These are phyloP conservation scores for Trigoniulus corallinus DNA, from an alignment of 1,140 invertebrate species.

Conservation along the genomic window DNA sequence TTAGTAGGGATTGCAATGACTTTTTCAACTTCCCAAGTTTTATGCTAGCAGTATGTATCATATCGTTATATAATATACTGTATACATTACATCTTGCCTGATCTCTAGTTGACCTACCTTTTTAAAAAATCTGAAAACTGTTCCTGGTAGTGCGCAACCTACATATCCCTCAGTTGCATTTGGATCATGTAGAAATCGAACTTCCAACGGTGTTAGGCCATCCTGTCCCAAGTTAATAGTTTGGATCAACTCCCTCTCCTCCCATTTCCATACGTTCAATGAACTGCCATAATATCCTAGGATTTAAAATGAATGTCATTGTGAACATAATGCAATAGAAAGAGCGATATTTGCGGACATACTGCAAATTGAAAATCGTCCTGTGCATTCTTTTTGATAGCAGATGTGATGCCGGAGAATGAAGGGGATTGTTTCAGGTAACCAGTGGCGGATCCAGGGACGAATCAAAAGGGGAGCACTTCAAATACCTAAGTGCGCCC, in stretches of 20 bases:
- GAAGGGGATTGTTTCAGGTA: no score
- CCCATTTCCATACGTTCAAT: conserved; percentile 85
- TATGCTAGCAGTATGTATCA: conserved; percentile 32
- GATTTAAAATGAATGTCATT: conserved; percentile 12
- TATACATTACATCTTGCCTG: no score
- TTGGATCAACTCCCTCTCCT: conserved; percentile 54
- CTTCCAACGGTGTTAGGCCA: conserved; percentile 76
- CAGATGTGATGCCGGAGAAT: no score
- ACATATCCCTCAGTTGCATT: conserved; percentile 60
- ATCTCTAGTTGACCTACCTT: no score
- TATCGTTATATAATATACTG: no score
- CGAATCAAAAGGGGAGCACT: no score
- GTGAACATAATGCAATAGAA: no score
- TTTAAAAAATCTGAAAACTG: conserved; percentile 41
- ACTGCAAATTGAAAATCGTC: no score
- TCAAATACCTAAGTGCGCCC: no score
- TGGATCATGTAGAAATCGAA: conserved; percentile 86
- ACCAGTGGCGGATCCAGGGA: no score
- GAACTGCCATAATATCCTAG: conserved; percentile 57
- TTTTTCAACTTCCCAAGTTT: conserved; percentile 52
- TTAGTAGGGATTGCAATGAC: conserved; percentile 60
- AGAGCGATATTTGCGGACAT: no score
- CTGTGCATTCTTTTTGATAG: no score
- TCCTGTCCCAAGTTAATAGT: conserved; percentile 65
- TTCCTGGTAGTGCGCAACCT: conserved; percentile 58